A percentile compares a stretch with the other conserved stretches of the same genome.
Conservation (phyloP, 2,113 vertebrate genomes). For the Caretta caretta region DNA sequence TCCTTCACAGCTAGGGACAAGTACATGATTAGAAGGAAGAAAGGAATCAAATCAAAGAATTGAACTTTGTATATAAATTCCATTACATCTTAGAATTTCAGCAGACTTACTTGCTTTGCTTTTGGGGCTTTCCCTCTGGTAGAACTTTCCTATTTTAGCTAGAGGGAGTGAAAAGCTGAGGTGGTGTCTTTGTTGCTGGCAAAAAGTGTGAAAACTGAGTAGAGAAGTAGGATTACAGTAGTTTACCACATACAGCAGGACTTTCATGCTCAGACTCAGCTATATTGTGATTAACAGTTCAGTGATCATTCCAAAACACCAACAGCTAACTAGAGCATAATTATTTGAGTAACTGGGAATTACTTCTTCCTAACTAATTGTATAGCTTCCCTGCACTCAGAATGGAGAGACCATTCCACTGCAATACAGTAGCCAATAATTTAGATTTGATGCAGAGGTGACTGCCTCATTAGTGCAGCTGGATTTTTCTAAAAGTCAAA, state of each 20-base stretch:
- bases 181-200: not conserved
- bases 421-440: not conserved
- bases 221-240: not conserved
- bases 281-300: not conserved
- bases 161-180: not conserved
- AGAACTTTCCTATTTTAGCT: accelerated
- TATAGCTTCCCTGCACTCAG: not conserved
- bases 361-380: not conserved
- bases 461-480: not conserved
- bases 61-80: accelerated
- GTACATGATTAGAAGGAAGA: not conserved
- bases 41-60: not conserved
- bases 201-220: not conserved
- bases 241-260: not conserved
- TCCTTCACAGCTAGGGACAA: not conserved
- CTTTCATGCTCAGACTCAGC: not conserved
- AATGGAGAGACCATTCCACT: not conserved
- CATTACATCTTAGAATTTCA: not conserved
- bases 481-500: not conserved
- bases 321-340: not conserved
- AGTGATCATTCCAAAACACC: not conserved
- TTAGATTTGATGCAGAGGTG: not conserved
- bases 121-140: not conserved
- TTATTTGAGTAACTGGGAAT: not conserved
- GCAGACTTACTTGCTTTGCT: not conserved